Conservation (phyloP, 2,888 invertebrate species). For the Halictus quadricinctus region DNA sequence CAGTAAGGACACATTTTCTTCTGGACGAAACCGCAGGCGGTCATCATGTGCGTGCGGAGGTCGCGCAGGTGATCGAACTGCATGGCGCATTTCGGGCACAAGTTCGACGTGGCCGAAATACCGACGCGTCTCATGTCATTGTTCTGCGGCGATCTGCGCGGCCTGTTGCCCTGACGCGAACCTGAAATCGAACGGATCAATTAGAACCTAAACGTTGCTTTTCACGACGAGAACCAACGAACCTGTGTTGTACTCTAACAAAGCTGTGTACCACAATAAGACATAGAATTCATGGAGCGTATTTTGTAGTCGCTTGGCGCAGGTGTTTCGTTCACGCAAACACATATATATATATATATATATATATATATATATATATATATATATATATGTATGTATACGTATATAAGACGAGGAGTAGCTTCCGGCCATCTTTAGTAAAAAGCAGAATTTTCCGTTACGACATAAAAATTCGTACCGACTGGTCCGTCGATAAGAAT, state of each 20-base stretch:
- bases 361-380: too few relatives aligned
- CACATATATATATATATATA: background rate
- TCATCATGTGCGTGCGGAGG: slow-evolving; percentile 36
- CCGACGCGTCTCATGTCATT: background rate
- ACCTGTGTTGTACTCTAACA: background rate
- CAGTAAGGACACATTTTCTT: slow-evolving; percentile 47
- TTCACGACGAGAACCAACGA: background rate
- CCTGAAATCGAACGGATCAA: slow-evolving; percentile 55
- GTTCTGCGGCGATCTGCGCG: background rate
- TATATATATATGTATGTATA: background rate
- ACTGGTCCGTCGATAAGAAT: background rate
- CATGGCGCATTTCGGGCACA: slow-evolving; percentile 39
- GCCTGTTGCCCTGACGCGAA: slow-evolving; percentile 23
- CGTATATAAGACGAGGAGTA: too few relatives aligned
- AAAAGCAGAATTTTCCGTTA: background rate
- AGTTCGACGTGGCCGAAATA: slow-evolving; percentile 4
- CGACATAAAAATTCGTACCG: background rate
- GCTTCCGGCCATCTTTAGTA: background rate
- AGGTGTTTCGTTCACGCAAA: background rate
- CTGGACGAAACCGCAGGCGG: slow-evolving; percentile 27
- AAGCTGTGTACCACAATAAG: background rate
- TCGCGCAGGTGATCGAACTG: slow-evolving; percentile 37
- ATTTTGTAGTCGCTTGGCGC: background rate
- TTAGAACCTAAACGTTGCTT: slow-evolving; percentile 34
- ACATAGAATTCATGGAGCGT: background rate